Evolutionary conservation across 2,797 vertebrate species (phyloP).

Genomic region (Gymnoscopelus braueri): DNA sequence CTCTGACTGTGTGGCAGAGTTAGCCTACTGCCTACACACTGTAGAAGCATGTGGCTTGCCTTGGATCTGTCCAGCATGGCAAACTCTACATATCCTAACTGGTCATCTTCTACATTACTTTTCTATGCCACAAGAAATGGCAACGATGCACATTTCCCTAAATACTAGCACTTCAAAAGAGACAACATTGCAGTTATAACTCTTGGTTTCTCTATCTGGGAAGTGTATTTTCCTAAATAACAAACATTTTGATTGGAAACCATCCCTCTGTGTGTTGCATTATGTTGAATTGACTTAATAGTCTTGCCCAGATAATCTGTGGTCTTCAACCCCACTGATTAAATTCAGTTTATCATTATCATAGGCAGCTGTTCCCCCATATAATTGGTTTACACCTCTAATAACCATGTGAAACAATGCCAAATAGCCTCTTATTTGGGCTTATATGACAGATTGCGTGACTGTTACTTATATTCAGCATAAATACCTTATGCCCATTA

Average conservation of each 20-base stretch:
- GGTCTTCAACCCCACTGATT: constrained; percentile 39
- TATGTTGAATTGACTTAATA: constrained; percentile 26
- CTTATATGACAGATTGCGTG: constrained; percentile 51
- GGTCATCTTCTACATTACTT: background rate
- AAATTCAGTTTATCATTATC: constrained; percentile 38
- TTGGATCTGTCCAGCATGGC: constrained; percentile 47
- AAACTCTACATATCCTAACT: constrained; percentile 40
- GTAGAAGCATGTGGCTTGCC: too few relatives aligned
- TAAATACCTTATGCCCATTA: constrained; percentile 64
- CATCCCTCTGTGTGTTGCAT: background rate
- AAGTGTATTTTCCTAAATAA: background rate
- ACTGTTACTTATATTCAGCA: constrained; percentile 44
- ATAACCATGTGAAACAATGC: constrained; percentile 41
- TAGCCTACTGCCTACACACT: too few relatives aligned
- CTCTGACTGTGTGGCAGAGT: too few relatives aligned
- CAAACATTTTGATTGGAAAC: constrained; percentile 15
- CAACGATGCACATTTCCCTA: background rate
- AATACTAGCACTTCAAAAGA: background rate
- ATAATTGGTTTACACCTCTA: constrained; percentile 38
- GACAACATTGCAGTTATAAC: background rate
- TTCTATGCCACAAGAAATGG: background rate
- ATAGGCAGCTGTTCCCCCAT: constrained; percentile 25
- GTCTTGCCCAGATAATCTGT: constrained; percentile 32
- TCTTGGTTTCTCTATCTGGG: too few relatives aligned
- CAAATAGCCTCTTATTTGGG: constrained; percentile 30